Evolutionary conservation across 2,888 invertebrate genomes (phyloP).

Genomic region (Morinoia aosen): DNA sequence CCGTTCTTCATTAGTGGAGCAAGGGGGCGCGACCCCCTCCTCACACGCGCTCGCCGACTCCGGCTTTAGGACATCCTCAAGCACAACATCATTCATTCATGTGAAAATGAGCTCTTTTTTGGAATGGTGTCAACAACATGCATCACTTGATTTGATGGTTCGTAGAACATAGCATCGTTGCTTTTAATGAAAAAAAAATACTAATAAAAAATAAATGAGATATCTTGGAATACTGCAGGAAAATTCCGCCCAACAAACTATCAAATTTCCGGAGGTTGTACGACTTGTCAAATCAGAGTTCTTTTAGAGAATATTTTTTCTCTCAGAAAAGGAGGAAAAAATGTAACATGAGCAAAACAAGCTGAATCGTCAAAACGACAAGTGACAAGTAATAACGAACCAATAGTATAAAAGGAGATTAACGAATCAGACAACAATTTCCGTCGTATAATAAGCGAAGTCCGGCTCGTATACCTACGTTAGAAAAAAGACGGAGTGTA

Average conservation of each 20-base stretch:
- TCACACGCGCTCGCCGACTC: neutral
- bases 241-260: neutral
- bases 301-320: neutral
- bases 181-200: neutral
- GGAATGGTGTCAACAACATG: neutral
- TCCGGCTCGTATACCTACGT: neutral
- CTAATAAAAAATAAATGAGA: neutral
- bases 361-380: neutral
- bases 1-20: conserved; percentile 49
- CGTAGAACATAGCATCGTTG: neutral
- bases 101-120: neutral
- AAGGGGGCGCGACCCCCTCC: conserved; percentile 32
- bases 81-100: neutral
- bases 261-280: neutral
- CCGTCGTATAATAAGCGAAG: neutral
- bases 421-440: neutral
- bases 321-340: neutral
- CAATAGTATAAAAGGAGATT: neutral
- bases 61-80: neutral
- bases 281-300: neutral
- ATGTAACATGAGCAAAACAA: neutral
- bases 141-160: neutral
- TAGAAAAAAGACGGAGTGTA: neutral
- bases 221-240: neutral
- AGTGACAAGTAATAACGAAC: neutral